Conservation (phyloP, 2,113 vertebrate species). For the Ariopsis seemanni region DNA sequence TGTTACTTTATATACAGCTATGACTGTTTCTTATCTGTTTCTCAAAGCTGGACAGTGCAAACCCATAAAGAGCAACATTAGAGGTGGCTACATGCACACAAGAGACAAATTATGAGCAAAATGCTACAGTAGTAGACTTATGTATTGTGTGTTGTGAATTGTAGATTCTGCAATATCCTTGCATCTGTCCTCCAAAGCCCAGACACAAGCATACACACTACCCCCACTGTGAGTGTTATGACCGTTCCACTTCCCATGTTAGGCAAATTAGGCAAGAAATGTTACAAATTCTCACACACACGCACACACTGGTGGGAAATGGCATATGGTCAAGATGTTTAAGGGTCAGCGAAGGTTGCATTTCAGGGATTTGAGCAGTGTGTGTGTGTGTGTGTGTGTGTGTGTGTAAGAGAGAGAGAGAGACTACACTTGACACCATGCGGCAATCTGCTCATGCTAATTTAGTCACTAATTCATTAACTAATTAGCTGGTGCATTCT, state of each 20-base stretch:
- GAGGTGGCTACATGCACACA: background rate
- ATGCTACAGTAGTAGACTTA: background rate
- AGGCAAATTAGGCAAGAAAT: conserved; percentile 30
- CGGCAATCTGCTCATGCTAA: conserved; percentile 45
- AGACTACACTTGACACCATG: conserved; percentile 6
- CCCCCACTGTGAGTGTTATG: background rate
- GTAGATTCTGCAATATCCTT: background rate
- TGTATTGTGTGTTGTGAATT: background rate
- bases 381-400: conserved; percentile 29
- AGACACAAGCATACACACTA: background rate
- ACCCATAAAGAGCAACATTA: background rate
- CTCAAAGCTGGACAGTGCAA: background rate
- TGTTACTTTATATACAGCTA: background rate
- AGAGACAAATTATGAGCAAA: background rate
- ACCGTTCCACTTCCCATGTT: conserved; percentile 12
- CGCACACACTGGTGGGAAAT: conserved; percentile 27
- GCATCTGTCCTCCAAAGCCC: background rate
- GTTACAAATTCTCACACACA: background rate
- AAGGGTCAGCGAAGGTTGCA: conserved; percentile 24
- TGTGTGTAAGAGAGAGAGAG: background rate
- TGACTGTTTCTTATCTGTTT: background rate
- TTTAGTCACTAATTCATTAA: conserved; percentile 70
- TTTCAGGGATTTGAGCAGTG: conserved; percentile 25
- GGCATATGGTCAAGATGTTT: conserved; percentile 40
- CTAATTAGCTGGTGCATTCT: conserved; percentile 64